phyloP scores from a whole-genome alignment of 2,888 invertebrate genomes.

The Coremacera marginata region DNA sequence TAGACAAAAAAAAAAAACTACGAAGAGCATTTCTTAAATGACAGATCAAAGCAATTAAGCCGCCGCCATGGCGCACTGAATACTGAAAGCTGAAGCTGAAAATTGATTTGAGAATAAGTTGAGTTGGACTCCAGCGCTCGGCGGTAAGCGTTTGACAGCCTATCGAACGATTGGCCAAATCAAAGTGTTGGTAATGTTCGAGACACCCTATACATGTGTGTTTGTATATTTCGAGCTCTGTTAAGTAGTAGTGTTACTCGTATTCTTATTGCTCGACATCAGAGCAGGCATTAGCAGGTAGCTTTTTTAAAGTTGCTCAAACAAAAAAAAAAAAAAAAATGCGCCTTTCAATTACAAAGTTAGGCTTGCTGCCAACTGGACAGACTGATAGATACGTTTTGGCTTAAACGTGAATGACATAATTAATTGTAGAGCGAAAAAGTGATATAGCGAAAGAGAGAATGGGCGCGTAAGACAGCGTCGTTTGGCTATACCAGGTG shows the following conservation, averaged over 20 bases:
- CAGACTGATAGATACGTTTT: slow-evolving; percentile 14
- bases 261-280: not conserved
- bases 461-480: slow-evolving; percentile 4
- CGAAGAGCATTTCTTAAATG: slow-evolving; percentile 58
- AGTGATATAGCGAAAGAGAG: not conserved
- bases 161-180: slow-evolving; percentile 39
- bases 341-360: slow-evolving; percentile 64
- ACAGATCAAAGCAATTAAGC: slow-evolving; percentile 65
- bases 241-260: not conserved
- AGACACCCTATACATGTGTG: not conserved
- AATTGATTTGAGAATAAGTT: slow-evolving; percentile 45
- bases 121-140: not conserved
- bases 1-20: slow-evolving; percentile 41
- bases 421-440: slow-evolving; percentile 60
- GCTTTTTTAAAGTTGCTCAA: not conserved
- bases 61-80: slow-evolving; percentile 47
- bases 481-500: slow-evolving; percentile 38
- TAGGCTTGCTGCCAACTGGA: not conserved
- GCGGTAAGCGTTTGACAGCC: slow-evolving; percentile 65
- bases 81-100: slow-evolving; percentile 35
- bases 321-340: no score
- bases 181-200: not conserved
- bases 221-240: not conserved
- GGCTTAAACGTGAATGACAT: slow-evolving; percentile 61
- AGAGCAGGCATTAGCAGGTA: slow-evolving; percentile 9